Evolutionary conservation across 2,113 vertebrate species (phyloP).

Genomic region (Boulengeromyrus knoepffleri): DNA sequence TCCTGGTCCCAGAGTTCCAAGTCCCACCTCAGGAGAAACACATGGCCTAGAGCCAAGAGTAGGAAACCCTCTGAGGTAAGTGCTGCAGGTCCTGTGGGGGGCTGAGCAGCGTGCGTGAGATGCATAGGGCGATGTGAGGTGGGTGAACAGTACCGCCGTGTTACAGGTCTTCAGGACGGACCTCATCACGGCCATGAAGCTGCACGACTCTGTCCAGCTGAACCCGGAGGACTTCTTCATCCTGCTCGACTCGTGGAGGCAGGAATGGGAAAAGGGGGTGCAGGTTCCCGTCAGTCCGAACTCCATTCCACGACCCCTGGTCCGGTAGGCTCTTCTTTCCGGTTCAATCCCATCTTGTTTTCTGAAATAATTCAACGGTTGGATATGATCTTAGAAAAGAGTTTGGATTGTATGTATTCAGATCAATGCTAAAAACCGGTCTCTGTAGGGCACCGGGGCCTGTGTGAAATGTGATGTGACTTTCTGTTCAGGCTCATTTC

Average conservation of each 20-base stretch:
- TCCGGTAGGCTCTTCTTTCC: constrained; percentile 65
- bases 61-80: constrained; percentile 89
- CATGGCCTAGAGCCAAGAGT: constrained; percentile 67
- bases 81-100: background rate
- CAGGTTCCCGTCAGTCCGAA: constrained; percentile 95
- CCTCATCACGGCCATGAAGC: constrained; percentile 97
- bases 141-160: constrained; percentile 13
- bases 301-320: constrained; percentile 77
- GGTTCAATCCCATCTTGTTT: background rate
- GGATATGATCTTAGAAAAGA: background rate
- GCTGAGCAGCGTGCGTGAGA: background rate
- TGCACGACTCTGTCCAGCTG: constrained; percentile 90
- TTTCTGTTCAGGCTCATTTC: background rate
- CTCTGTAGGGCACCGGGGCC: background rate
- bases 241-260: constrained; percentile 89
- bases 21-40: constrained; percentile 66
- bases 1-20: constrained; percentile 91
- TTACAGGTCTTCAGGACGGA: constrained; percentile 93
- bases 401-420: background rate
- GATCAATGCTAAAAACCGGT: background rate
- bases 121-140: background rate
- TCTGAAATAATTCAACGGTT: background rate
- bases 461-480: background rate
- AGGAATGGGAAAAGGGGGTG: constrained; percentile 98
- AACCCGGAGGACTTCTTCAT: constrained; percentile 89